phyloP scores from a whole-genome alignment of 64 coral and sea anemone species.

The Dendronephthya gigantea region DNA sequence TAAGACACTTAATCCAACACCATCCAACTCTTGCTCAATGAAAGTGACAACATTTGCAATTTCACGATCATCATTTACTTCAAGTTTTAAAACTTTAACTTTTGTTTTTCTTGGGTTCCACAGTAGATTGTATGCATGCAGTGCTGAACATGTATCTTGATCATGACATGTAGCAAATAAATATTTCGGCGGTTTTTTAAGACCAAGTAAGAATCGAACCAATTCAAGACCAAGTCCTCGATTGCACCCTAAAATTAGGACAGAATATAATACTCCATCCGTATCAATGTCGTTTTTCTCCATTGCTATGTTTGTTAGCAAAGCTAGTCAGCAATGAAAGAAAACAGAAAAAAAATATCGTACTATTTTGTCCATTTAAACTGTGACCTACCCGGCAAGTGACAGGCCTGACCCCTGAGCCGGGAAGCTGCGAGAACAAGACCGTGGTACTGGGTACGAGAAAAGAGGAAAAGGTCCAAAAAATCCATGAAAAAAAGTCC shows the following conservation, averaged over 20 bases:
- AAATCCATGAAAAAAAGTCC: too few species aligned
- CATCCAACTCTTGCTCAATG: background rate
- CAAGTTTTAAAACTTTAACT: background rate
- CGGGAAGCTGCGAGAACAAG: too few species aligned
- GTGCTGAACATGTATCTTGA: background rate
- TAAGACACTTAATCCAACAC: background rate
- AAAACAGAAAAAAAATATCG: background rate
- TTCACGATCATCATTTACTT: background rate
- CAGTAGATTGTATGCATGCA: background rate
- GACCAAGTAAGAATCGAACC: background rate
- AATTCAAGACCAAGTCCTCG: conserved; percentile 2
- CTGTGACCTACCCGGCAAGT: too few species aligned
- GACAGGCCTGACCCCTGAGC: too few species aligned
- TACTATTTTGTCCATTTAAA: too few species aligned
- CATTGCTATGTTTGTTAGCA: background rate
- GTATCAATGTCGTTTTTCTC: background rate
- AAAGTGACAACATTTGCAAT: background rate
- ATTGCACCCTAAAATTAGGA: conserved; percentile 7
- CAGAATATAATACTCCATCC: background rate
- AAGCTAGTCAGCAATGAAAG: background rate
- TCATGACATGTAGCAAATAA: conserved; percentile 13
- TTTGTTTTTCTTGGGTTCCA: conserved; percentile 8
- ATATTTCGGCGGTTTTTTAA: conserved; percentile 5
- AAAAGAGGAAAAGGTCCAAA: too few species aligned
- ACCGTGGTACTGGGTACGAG: too few species aligned